Evolutionary conservation across 1,140 invertebrate genomes (phyloP), one percentile per base, ranked within the genome.

Genomic region (Diploscapter pachys): DNA sequence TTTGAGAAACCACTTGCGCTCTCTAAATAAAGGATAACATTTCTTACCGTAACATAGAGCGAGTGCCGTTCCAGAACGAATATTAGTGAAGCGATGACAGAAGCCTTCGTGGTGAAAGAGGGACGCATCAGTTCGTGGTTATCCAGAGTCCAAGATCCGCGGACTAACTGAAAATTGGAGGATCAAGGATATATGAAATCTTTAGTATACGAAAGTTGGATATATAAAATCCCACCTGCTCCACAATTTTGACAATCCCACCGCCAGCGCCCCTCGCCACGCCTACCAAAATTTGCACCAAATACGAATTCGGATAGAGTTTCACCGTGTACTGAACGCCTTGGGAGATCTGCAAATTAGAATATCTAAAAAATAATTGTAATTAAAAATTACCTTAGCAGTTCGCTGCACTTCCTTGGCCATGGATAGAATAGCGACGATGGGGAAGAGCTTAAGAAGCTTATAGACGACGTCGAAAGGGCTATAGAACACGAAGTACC

Each of bases 381-480:
- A 31, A 31, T 9, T 65, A 65, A 31, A 65, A 65, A 9, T 13
- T 3, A 78, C 59, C 87, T 99, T 99, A 89, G 97, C 96, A 85
- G 93, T 94, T 80, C 96, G 91, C 80, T 88, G 88, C 61, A 96
- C 92, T 89, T 99, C 96, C 87, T 99, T 99, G 91, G 98, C 92
- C 49, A 93, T 91, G 55, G 92, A 90, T 56, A 96, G 92, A 0
- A 92, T 89, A 61, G 99, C 88, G 89, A 98, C 98, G 3, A 98
- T 89, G 3, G 96, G 96, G 79, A 97, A 88, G 87, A 98, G 95
- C 87, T 97, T 97, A 50, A 91, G 91, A 77, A 96, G 86, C 87
- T 96, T 98, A 87, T 97, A 99, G 2, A 94, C 93, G 78, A 98
- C 89, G 86, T 99, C 96, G 86, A 98, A 96, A 2, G 96, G 96